phyloP scores from a whole-genome alignment of 1,140 invertebrate species.

The Bombus difficillimus region DNA sequence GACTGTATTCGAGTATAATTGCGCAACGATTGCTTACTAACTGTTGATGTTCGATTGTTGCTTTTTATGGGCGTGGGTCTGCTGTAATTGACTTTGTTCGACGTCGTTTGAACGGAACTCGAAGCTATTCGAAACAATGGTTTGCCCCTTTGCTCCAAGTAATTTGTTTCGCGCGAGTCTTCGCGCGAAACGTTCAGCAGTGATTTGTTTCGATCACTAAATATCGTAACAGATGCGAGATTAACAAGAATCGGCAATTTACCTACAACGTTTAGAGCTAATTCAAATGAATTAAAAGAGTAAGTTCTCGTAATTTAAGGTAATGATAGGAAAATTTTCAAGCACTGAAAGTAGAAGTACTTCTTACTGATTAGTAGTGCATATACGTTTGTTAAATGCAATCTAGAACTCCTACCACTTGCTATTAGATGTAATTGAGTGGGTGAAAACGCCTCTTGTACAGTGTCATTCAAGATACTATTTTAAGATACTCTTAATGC shows the following conservation, averaged over 20 bases:
- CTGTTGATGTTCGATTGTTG: background rate
- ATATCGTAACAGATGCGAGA: no score
- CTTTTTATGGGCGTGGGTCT: background rate
- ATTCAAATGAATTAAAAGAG: no score
- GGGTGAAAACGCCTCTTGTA: conserved; percentile 19
- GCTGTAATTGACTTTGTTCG: background rate
- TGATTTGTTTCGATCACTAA: background rate
- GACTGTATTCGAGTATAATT: background rate
- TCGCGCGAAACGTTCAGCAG: no score
- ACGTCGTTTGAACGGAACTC: background rate
- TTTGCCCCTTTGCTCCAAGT: background rate
- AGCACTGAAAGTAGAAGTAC: no score
- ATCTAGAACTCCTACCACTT: conserved; percentile 1
- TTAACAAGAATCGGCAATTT: no score
- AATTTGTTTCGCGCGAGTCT: background rate
- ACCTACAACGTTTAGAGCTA: no score
- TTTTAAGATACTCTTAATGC: conserved; percentile 24
- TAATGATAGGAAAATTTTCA: no score
- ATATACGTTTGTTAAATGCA: conserved; percentile 5
- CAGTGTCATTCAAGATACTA: conserved; percentile 4
- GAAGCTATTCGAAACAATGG: background rate
- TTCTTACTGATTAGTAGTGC: no score
- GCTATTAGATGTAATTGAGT: conserved; percentile 12
- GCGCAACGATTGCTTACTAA: background rate
- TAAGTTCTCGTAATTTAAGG: no score